Evolutionary conservation across 2,888 invertebrate genomes (phyloP), one percentile per base, ranked within the genome.

Genomic region (Corbicula japonica): DNA sequence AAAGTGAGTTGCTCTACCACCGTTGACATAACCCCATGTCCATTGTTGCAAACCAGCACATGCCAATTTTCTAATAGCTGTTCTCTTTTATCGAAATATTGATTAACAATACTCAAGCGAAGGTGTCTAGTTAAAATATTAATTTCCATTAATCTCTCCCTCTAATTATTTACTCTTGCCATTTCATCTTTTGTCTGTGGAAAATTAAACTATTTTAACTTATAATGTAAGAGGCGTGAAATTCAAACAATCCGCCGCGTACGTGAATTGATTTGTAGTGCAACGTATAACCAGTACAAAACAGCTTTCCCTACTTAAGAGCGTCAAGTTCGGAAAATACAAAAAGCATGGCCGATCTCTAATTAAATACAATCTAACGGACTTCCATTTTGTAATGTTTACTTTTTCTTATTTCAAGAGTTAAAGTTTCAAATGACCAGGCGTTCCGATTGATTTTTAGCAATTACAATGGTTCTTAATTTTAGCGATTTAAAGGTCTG

Each of bases 171-270:
- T 44, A 12, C 15, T 52, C 61, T 15, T 62, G 28, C 44, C 35
- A 52, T 34, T 60, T 50, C 38, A 50, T 50, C 66, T 48, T 34
- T 68, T 58, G 44, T 34, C 32, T 26, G 1, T 30, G 65, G 46
- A 50, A 58, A 46, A 38, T 56, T 44, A 70, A 44, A 56, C 48
- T 58, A 58, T 41, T 62, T 70, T 72, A 56, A 28, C 10, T n/a
- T 35, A 44, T 28, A 75, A 79, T 71, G 46, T 28, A 48, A 44
- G 26, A 63, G 81, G 81, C 77, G 81, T 54, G 52, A 68, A 70
- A 68, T 62, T 68, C 50, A 81, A 81, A 77, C 62, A 81, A 48
- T 44, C 41, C 52, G 68, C 12, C 71, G 56, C 77, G 75, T 21
- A 62, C 44, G 26, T 38, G 74, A 71, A 81, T 81, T 75, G 77